Base-by-base conservation (phyloP, 2,888 invertebrate species). In the Sminthurides aquaticus region DNA sequence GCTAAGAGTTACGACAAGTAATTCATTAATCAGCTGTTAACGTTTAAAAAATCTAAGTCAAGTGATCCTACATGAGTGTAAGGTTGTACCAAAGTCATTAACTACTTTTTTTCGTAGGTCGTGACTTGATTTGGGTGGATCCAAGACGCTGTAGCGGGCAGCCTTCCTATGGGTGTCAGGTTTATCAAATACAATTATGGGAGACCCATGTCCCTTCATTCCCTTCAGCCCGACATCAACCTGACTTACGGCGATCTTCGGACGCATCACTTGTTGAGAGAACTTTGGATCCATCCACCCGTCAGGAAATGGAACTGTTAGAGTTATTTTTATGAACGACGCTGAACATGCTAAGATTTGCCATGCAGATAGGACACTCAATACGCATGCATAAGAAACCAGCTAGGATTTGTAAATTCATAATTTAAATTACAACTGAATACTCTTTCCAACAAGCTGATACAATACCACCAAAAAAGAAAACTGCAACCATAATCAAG, bases 121-220 rank as follows among this genome's bases (percentile, higher is more conserved):
- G 43, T 15, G 43, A 25, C 26, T 22, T 8, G 55, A n/a, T 52
- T 70, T 71, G 11, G 72, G 72, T 22, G 70, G 72, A 60, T 74
- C 71, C 59, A 74, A 52, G 20, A 74, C 74, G 55, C 71, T 71
- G 65, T 71, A 74, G 49, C 74, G 65, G 54, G 74, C 70, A 57
- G 71, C 69, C 29, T 65, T 65, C 58, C 62, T 59, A 25, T 67
- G 69, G 8, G 67, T 56, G 18, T 64, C 57, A 22, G 71, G 74
- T 24, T 67, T 57, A 67, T 74, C 74, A 55, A 69, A 67, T 59
- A 74, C 57, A 28, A 74, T 66, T 25, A 74, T 70, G 11, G 71
- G 71, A 25, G 64, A 67, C 18, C 60, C 61, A 60, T 70, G 66
- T 25, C 29, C 58, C 3, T 28, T 34, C 56, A 72, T 69, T 24